These are phyloP conservation scores for Periphyllus acericola DNA, from an alignment of 2,888 invertebrate genomes.

Conservation along the genomic window DNA sequence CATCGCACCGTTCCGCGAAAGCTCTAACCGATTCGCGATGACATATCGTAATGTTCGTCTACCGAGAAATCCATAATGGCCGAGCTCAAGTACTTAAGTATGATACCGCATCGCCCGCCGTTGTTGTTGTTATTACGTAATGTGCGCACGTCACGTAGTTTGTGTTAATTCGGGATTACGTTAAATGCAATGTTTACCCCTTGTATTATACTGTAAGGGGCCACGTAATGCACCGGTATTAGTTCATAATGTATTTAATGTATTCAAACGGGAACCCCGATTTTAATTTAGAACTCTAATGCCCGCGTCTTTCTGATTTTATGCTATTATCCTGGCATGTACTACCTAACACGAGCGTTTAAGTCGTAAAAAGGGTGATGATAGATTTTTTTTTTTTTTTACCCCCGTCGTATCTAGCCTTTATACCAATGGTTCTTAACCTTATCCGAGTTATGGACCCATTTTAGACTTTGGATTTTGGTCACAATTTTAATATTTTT, in stretches of 20 bases:
- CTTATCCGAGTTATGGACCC: no score
- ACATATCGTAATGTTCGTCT: background rate
- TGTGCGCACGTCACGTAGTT: background rate
- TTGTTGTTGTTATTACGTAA: background rate
- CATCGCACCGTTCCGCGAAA: no score
- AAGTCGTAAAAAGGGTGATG: background rate
- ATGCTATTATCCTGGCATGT: background rate
- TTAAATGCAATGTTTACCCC: background rate
- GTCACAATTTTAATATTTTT: no score
- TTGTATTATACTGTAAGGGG: background rate
- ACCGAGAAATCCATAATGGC: background rate
- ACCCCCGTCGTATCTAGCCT: background rate
- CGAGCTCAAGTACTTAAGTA: background rate
- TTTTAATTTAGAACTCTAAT: background rate
- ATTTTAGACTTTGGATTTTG: no score
- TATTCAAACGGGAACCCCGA: background rate
- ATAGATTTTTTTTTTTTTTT: background rate
- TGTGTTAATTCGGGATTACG: constrained; percentile 23
- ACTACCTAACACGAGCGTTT: no score
- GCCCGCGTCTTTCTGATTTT: background rate
- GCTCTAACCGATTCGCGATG: no score
- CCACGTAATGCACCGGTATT: constrained; percentile 8
- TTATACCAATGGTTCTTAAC: no score
- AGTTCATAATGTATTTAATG: constrained; percentile 28
- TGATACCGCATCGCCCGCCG: background rate